Conservation (phyloP, 2,113 vertebrate genomes). For the Andinoacara biseriatus region DNA sequence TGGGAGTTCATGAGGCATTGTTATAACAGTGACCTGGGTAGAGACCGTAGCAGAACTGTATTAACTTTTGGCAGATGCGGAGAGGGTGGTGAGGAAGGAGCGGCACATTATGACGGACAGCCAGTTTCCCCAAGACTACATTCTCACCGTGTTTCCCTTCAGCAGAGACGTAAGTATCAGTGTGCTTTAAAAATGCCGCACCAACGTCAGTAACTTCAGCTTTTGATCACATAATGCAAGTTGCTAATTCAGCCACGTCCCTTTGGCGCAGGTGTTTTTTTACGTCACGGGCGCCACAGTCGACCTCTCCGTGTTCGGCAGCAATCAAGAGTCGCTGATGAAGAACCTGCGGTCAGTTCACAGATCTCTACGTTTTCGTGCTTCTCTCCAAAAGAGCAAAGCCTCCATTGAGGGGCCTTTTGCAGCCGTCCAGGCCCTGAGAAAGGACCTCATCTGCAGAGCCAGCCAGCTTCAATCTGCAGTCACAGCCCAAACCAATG, state of each 20-base stretch:
- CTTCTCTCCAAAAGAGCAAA: background rate
- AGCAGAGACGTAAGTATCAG: slow-evolving; percentile 50
- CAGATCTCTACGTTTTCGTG: slow-evolving; percentile 48
- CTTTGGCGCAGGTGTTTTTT: slow-evolving; percentile 53
- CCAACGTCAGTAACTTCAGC: background rate
- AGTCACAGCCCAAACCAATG: background rate
- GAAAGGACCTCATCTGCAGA: slow-evolving; percentile 42
- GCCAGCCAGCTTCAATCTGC: background rate
- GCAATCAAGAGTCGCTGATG: background rate
- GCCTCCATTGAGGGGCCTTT: slow-evolving; percentile 58
- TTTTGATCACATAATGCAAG: background rate
- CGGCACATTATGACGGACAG: slow-evolving; percentile 49
- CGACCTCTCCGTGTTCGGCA: slow-evolving; percentile 44
- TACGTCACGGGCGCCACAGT: slow-evolving; percentile 40
- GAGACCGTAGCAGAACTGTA: background rate
- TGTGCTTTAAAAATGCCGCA: background rate
- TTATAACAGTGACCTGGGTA: background rate
- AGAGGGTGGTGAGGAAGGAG: slow-evolving; percentile 28
- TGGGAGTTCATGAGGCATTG: background rate
- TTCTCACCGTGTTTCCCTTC: slow-evolving; percentile 65
- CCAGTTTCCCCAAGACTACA: slow-evolving; percentile 40
- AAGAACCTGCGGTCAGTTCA: slow-evolving; percentile 34
- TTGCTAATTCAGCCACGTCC: background rate
- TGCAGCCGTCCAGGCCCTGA: slow-evolving; percentile 41
- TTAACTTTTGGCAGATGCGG: slow-evolving; percentile 57